Evolutionary conservation across 2,797 vertebrate species (phyloP).

Genomic region (Pyrocephalus nanus): DNA sequence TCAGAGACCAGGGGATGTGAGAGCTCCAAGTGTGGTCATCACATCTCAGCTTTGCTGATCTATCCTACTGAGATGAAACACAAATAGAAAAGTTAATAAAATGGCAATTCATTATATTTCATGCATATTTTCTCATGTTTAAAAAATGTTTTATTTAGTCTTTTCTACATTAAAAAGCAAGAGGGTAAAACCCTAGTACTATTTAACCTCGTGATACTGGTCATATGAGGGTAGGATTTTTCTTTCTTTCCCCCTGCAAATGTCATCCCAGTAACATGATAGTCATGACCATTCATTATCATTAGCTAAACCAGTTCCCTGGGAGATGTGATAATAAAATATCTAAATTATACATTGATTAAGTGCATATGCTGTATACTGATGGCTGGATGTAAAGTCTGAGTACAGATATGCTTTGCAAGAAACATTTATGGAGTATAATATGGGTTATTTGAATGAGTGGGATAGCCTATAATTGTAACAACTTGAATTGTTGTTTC

Average conservation of each 20-base stretch:
- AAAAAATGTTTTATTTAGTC: constrained; percentile 17
- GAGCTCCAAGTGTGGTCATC: not conserved
- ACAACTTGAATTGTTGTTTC: not conserved
- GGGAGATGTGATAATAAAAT: constrained; percentile 37
- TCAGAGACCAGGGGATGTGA: not conserved
- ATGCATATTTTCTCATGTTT: constrained; percentile 2
- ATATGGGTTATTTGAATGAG: not conserved
- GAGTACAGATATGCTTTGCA: not conserved
- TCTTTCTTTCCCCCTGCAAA: not conserved
- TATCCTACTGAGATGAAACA: not conserved
- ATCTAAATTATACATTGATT: constrained; percentile 22
- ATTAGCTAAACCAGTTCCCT: constrained; percentile 47
- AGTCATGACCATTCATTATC: constrained; percentile 29
- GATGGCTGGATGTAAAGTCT: not conserved
- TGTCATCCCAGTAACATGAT: not conserved
- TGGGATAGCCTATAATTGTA: not conserved
- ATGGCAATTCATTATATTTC: constrained; percentile 7
- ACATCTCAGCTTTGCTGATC: not conserved
- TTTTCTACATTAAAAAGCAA: constrained; percentile 26
- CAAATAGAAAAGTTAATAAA: constrained; percentile 11
- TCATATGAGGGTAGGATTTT: not conserved
- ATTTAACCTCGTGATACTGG: not conserved
- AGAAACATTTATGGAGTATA: not conserved
- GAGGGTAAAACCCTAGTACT: not conserved
- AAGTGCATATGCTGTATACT: not conserved